Evolutionary conservation across 2,888 invertebrate genomes (phyloP), one percentile per base, ranked within the genome.

Genomic region (Calliopum simillimum): DNA sequence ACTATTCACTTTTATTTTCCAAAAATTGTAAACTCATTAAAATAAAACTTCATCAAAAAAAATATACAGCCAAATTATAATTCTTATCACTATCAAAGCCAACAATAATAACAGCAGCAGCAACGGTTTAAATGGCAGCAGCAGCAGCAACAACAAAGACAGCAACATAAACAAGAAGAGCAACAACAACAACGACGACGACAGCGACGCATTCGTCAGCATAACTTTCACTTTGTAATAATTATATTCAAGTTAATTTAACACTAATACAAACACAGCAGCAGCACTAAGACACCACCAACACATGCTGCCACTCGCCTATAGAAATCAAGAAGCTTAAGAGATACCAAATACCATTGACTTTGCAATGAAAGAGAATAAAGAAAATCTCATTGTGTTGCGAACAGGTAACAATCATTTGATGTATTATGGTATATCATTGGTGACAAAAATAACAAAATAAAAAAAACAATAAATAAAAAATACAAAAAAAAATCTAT

Each of bases 1-100:
- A 73, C 70, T 77, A 80, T 74, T 76, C 78, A 78, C 77, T 81
- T 81, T 82, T 80, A 73, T 70, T 81, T 82, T 82, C 76, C 69
- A 69, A 71, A 66, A 61, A 75, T 47, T 46, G 16, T 55, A 55
- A 51, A 33, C 46, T 68, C 69, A 66, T 56, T 63, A 65, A 66
- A 69, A 66, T 14, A 53, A 53, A n/a, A 41, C 13, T 4, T 21
- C 21, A 46, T 16, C 12, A 46, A 62, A 64, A 19, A 21, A 56
- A 67, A 19, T 72, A 71, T 64, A 62, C 69, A 71, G 65, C 74
- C 62, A 71, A 75, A 75, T 78, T 80, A 75, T 76, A 77, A 81
- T 81, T 82, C 82, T 81, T 78, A 79, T 78, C 80, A 75, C 67
- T 69, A 51, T 43, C 70, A 44, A 41, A 21, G 25, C 46, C 14